Evolutionary conservation across 2,797 vertebrate species (phyloP).

Genomic region (Sphenodon punctatus): DNA sequence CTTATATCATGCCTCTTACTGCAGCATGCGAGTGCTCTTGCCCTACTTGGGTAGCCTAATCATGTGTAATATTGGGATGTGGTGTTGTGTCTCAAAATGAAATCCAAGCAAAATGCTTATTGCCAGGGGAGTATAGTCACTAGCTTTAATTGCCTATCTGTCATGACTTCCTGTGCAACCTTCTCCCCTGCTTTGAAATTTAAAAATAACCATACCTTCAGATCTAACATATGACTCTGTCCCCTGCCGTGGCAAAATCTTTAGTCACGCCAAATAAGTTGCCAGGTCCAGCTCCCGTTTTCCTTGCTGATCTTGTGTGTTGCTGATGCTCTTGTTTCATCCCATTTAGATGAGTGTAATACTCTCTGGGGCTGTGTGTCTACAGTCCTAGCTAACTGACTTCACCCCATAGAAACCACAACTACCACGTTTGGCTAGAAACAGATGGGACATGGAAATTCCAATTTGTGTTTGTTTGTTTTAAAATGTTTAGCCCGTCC

Average conservation of each 20-base stretch:
- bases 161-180: neutral
- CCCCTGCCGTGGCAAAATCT: neutral
- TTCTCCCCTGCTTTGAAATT: neutral
- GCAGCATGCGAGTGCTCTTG: neutral
- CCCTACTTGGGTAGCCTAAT: neutral
- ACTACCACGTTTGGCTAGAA: neutral
- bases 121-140: neutral
- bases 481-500: no score
- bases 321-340: neutral
- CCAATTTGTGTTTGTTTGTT: no score
- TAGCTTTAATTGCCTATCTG: neutral
- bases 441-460: neutral
- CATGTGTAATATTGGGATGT: neutral
- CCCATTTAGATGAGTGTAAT: neutral
- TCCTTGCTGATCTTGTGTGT: neutral
- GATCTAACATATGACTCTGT: neutral
- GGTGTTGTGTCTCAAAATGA: neutral
- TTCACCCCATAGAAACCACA: neutral
- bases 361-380: neutral
- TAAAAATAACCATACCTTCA: neutral
- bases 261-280: neutral
- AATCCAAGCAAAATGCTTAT: neutral
- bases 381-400: neutral
- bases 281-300: neutral
- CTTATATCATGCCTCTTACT: neutral